Evolutionary conservation across 1,140 invertebrate genomes (phyloP), one percentile per base, ranked within the genome.

Genomic region (Cyphomyrmex costatus): DNA sequence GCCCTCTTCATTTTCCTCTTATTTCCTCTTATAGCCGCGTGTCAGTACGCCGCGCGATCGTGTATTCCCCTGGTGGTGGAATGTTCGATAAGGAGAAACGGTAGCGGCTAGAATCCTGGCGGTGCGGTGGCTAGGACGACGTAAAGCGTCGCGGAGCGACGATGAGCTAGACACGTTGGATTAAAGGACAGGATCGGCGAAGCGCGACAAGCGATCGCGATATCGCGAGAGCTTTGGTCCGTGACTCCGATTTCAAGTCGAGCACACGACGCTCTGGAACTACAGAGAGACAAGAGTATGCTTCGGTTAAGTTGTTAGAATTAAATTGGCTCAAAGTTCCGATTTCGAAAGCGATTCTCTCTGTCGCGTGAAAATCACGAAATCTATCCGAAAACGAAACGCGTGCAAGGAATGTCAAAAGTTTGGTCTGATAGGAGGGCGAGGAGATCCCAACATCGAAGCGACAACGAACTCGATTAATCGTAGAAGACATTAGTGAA

Each of bases 401-500:
- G 14, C 53, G 66, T 4, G 10, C 36, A 42, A 83, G 68, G 56
- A 83, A 83, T 61, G 66, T 83, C 36, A 53, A 71, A 49, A 60
- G 36, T 60, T 82, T 14, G 79, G 36, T 21, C 53, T 24, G 36
- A 36, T 21, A 10, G 33, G 24, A 82, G 5, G 33, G 21, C 16
- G 1, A 8, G 19, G 42, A 61, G 53, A 84, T 0, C 8, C 21
- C 6, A 21, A 6, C 63, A 12, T 80, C 77, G 66, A 46, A n/a
- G 46, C 53, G 78, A 80, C 85, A 82, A 86, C 56, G 76, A 51
- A 82, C 77, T 61, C 85, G 85, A 86, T 86, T 86, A 82, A 86
- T 86, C 85, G 85, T 86, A 68, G 76, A 86, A 86, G 85, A 86
- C 76, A 86, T 86, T 86, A 86, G 85, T 80, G 85, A 86, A 86